These are phyloP conservation scores for Asarcornis scutulata DNA, from an alignment of 2,113 vertebrate species.

Conservation along the genomic window DNA sequence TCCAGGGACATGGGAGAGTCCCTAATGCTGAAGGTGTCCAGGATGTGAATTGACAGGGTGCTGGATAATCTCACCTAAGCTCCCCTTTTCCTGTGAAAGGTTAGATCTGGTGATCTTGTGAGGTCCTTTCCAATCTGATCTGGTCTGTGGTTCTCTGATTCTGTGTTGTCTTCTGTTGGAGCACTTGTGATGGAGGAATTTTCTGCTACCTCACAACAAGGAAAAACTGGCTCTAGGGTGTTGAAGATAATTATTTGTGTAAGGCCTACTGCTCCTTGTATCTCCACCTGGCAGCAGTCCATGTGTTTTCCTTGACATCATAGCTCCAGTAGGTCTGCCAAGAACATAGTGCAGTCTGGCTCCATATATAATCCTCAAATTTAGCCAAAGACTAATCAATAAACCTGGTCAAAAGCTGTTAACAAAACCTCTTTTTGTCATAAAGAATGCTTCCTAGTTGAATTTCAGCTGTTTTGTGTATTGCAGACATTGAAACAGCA, in stretches of 20 bases:
- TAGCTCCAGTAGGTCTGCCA: not conserved
- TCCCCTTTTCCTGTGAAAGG: too few relatives aligned
- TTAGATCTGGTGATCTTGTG: too few relatives aligned
- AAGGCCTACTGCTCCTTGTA: not conserved
- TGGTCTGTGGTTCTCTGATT: too few relatives aligned
- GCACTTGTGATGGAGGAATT: not conserved
- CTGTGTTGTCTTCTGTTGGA: not conserved
- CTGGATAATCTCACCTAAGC: too few relatives aligned
- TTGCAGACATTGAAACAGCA: not conserved
- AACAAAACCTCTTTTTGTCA: not conserved
- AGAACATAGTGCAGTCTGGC: not conserved
- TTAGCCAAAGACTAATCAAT: not conserved
- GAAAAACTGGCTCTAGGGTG: not conserved
- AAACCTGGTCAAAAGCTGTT: not conserved
- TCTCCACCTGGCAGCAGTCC: not conserved
- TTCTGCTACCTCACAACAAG: not conserved
- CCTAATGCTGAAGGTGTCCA: too few relatives aligned
- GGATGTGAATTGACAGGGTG: too few relatives aligned
- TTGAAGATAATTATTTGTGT: not conserved
- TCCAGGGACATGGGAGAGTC: too few relatives aligned
- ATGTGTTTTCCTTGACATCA: slow-evolving; percentile 10
- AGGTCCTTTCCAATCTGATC: too few relatives aligned
- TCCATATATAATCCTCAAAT: not conserved
- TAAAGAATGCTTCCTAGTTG: not conserved
- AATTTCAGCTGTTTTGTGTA: not conserved